Evolutionary conservation across 2,113 vertebrate genomes (phyloP).

Genomic region (Brachypteracias leptosomus): DNA sequence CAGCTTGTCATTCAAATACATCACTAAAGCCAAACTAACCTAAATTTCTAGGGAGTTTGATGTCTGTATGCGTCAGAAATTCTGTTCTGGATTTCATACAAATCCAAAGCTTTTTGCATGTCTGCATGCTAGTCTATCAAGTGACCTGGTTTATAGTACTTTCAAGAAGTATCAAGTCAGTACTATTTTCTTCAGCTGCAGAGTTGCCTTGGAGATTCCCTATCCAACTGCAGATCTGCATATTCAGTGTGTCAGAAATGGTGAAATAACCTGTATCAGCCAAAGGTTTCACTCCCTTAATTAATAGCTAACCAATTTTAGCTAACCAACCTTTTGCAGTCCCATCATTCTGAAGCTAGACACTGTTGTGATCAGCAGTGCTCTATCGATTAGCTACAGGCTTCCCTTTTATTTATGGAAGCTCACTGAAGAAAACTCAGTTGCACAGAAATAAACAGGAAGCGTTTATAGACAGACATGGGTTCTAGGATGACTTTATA

Average conservation of each 20-base stretch:
- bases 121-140: background rate
- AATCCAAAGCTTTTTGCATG: background rate
- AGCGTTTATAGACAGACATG: background rate
- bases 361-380: background rate
- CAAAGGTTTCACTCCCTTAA: background rate
- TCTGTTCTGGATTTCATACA: background rate
- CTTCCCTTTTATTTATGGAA: background rate
- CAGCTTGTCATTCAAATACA: background rate
- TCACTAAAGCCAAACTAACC: background rate
- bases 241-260: background rate
- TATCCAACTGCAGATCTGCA: background rate
- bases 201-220: background rate
- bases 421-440: background rate
- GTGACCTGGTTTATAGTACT: background rate
- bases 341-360: background rate
- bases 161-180: background rate
- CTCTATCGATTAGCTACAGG: background rate
- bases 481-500: background rate
- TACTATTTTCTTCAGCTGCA: background rate
- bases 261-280: background rate
- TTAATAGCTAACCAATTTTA: background rate
- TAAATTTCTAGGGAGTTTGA: background rate
- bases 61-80: background rate
- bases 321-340: background rate
- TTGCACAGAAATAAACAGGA: background rate